phyloP scores from a whole-genome alignment of 2,888 invertebrate genomes.

The Athrips mouffetella region DNA sequence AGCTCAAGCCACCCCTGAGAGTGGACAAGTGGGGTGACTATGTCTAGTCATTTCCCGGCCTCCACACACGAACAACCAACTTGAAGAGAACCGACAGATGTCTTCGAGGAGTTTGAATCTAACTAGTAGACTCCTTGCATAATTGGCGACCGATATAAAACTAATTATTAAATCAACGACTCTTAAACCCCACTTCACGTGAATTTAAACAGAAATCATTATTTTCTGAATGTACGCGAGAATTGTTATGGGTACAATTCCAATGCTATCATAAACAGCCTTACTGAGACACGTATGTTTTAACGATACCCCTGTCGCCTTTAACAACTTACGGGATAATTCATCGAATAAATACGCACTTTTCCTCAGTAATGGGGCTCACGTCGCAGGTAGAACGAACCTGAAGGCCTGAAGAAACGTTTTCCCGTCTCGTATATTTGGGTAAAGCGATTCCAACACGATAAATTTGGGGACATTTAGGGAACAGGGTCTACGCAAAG shows the following conservation, averaged over 20 bases:
- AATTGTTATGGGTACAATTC: no score
- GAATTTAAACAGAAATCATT: no score
- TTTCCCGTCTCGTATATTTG: conserved; percentile 38
- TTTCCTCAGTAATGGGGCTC: conserved; percentile 29
- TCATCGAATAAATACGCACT: conserved; percentile 31
- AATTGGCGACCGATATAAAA: neutral
- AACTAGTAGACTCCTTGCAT: conserved; percentile 4
- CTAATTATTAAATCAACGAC: neutral
- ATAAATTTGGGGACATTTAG: conserved; percentile 47
- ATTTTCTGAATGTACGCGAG: no score
- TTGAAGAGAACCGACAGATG: conserved; percentile 48
- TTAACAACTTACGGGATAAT: conserved; percentile 11
- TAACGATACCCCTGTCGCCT: neutral
- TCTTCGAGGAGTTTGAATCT: conserved; percentile 31
- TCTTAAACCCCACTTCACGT: no score
- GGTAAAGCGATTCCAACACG: conserved; percentile 37
- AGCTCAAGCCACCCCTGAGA: conserved; percentile 39
- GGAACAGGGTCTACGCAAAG: conserved; percentile 40
- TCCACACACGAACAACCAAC: conserved; percentile 28
- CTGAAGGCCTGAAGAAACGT: conserved; percentile 26
- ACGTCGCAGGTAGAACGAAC: conserved; percentile 28
- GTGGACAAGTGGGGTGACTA: conserved; percentile 37
- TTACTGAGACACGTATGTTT: no score
- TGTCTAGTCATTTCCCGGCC: conserved; percentile 24
- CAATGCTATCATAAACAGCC: no score